These are phyloP conservation scores for Pygmarrhopalites habei DNA, from an alignment of 1,140 invertebrate species.

Conservation along the genomic window DNA sequence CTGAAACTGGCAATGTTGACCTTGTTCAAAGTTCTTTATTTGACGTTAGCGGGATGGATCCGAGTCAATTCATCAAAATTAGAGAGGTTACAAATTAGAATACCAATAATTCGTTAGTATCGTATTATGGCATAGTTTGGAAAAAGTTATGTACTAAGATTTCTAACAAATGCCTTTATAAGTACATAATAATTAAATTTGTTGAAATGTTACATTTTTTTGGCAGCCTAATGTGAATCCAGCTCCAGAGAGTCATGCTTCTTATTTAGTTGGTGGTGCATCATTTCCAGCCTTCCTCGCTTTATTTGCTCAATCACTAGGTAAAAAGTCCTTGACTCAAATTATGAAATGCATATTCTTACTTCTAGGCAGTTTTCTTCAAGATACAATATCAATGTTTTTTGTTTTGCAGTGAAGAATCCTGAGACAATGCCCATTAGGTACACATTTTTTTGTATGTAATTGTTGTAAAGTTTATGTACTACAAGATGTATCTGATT, in stretches of 20 bases:
- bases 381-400: too few relatives aligned
- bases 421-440: too few relatives aligned
- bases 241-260: constrained; percentile 10
- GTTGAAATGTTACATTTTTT: not conserved
- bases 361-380: too few relatives aligned
- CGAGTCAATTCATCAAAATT: constrained; percentile 25
- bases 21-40: constrained; percentile 23
- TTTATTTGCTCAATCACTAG: constrained; percentile 24
- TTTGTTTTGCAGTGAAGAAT: too few relatives aligned
- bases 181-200: not conserved
- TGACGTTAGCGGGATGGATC: constrained; percentile 18
- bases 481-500: too few relatives aligned
- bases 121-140: too few relatives aligned
- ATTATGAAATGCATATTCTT: too few relatives aligned
- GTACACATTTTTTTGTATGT: too few relatives aligned
- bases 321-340: constrained; percentile 12
- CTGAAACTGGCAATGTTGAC: constrained; percentile 27
- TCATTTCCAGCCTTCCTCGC: constrained; percentile 26
- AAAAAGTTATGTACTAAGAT: too few relatives aligned
- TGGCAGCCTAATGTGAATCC: not conserved
- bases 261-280: constrained; percentile 30
- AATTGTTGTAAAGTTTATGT: too few relatives aligned
- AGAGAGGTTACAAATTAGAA: constrained; percentile 24
- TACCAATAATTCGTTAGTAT: too few relatives aligned
- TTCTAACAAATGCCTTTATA: too few relatives aligned